Percentiles rank a stretch among this genome's conserved stretches.
Conservation (phyloP, 2,888 invertebrate species). For the Drosophila borborema region DNA sequence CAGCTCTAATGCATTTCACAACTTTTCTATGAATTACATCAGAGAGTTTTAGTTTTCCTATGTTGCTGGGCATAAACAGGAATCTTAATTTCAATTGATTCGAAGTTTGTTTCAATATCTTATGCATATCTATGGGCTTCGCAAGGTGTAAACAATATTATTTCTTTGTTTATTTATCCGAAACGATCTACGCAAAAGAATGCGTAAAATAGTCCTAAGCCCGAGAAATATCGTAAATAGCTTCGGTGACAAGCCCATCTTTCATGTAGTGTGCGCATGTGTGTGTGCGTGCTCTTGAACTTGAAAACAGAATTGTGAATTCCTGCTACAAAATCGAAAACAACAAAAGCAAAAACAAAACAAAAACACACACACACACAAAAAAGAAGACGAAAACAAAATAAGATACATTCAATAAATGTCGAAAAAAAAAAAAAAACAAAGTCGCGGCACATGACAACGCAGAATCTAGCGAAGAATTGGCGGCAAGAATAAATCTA, state of each 20-base stretch:
- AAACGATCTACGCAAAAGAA: constrained; percentile 62
- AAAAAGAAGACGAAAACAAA: constrained; percentile 2
- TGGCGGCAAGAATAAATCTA: constrained; percentile 13
- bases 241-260: constrained; percentile 27
- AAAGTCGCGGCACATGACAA: constrained; percentile 47
- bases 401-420: constrained; percentile 18
- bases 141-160: constrained; percentile 51
- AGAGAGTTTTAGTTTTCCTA: constrained; percentile 3
- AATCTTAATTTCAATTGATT: constrained; percentile 3
- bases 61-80: constrained; percentile 11
- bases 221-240: constrained; percentile 58
- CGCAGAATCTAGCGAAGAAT: constrained; percentile 32
- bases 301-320: constrained; percentile 63
- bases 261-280: not conserved
- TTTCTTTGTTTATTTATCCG: constrained; percentile 39
- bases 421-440: not conserved
- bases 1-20: not conserved
- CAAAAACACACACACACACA: constrained; percentile 1
- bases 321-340: constrained; percentile 56
- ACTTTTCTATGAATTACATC: constrained; percentile 2
- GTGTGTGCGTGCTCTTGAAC: constrained; percentile 65
- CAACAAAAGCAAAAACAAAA: constrained; percentile 24
- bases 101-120: not conserved
- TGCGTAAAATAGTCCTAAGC: constrained; percentile 39
- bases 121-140: constrained; percentile 5